Percentiles rank a stretch among this genome's conserved stretches.
These are phyloP conservation scores for Neodiprion fabricii DNA, from an alignment of 1,140 invertebrate species.

Conservation along the genomic window DNA sequence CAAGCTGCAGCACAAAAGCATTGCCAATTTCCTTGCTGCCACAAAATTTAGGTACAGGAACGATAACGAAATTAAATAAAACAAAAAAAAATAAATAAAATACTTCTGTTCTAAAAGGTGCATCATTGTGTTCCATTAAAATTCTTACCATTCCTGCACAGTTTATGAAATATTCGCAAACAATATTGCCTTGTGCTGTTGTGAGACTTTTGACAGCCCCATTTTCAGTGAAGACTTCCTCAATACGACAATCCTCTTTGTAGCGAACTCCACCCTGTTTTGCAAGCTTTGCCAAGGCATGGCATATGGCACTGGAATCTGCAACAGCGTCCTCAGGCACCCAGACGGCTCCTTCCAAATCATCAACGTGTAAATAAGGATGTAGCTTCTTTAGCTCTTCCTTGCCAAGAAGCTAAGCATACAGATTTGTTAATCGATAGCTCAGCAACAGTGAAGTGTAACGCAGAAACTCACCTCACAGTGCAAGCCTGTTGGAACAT, in stretches of 20 bases:
- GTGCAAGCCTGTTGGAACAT: conserved; percentile 63
- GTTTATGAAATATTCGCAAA: conserved; percentile 78
- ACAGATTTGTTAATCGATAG: neutral
- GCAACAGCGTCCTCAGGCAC: conserved; percentile 77
- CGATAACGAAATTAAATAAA: conserved; percentile 10
- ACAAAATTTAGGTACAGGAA: conserved; percentile 9
- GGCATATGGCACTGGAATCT: conserved; percentile 69
- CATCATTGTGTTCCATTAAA: neutral
- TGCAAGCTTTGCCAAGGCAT: conserved; percentile 67
- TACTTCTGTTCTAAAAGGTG: too few species aligned
- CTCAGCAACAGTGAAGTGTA: neutral
- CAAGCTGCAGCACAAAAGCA: neutral
- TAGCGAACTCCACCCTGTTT: conserved; percentile 67
- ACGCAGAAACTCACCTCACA: conserved; percentile 57
- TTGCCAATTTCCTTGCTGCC: neutral
- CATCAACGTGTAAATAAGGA: conserved; percentile 71
- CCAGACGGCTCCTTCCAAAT: conserved; percentile 76
- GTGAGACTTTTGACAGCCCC: conserved; percentile 65
- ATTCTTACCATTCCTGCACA: conserved; percentile 73
- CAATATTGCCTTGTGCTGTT: conserved; percentile 67
- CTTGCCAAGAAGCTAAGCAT: conserved; percentile 47
- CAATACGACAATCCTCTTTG: conserved; percentile 67
- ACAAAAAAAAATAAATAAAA: neutral
- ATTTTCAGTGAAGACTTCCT: conserved; percentile 67
- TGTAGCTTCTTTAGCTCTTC: conserved; percentile 61